phyloP scores from a whole-genome alignment of 2,888 invertebrate species.

The Asteroscopus sphinx region DNA sequence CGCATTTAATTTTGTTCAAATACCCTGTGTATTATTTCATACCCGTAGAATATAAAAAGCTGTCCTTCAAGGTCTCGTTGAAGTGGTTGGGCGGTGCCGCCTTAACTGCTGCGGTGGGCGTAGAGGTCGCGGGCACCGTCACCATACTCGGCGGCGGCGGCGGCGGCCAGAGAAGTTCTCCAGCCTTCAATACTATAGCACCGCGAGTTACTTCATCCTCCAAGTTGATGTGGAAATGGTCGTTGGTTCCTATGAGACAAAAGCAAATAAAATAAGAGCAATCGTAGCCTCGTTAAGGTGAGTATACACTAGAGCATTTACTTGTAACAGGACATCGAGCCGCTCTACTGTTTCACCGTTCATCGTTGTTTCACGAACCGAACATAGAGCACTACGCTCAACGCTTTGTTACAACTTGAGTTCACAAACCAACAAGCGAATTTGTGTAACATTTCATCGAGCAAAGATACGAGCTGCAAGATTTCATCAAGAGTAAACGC shows the following conservation, averaged over 20 bases:
- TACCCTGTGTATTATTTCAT: conserved; percentile 22
- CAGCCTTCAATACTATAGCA: conserved; percentile 93
- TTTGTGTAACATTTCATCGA: too few relatives aligned
- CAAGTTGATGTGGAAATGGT: conserved; percentile 94
- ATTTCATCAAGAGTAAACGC: too few relatives aligned
- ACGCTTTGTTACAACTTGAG: too few relatives aligned
- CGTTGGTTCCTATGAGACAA: conserved; percentile 90
- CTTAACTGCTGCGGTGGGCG: conserved; percentile 78
- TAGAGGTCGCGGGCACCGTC: conserved; percentile 80
- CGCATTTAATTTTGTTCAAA: too few relatives aligned
- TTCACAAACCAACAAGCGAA: too few relatives aligned
- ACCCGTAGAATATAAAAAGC: conserved; percentile 92
- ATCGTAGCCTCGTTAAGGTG: too few relatives aligned
- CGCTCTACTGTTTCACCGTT: too few relatives aligned
- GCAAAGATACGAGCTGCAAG: too few relatives aligned
- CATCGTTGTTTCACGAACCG: too few relatives aligned
- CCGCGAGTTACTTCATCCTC: conserved; percentile 97
- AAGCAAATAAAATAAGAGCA: not conserved
- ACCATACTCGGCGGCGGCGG: conserved; percentile 91
- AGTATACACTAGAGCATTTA: too few relatives aligned
- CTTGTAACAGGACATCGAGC: too few relatives aligned
- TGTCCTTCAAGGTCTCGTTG: conserved; percentile 91
- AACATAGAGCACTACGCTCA: too few relatives aligned
- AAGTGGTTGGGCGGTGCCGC: conserved; percentile 91
- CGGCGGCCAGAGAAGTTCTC: conserved; percentile 94